Base-by-base conservation (phyloP, 2,797 vertebrate genomes). In the Merluccius polli region DNA sequence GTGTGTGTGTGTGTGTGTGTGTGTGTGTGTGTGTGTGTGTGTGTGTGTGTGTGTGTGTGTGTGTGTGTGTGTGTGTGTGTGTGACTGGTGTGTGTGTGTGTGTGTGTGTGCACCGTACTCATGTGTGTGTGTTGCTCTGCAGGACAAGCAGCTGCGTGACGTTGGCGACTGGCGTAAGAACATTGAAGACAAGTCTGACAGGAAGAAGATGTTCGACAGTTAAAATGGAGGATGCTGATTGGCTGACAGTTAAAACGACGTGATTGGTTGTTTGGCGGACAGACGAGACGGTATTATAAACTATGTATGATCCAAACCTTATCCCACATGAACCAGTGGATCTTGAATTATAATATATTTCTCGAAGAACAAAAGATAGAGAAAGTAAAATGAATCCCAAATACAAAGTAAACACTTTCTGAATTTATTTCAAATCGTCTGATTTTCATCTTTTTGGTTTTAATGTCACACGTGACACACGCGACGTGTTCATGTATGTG, bases 161-260 rank as follows among this genome's bases (percentile, higher is more conserved):
- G 95, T 96, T 0, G 95, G 95, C 1, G 96, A 97, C 91, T 97
- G 96, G 96, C 93, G 96, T 85, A 97, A 97, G 93, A 97, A 96
- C 87, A 95, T 97, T 13, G 96, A 97, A 80, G 96, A 96, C 90
- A 96, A 96, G 91, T 94, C 96, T 0, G 96, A 95, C 84, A 93
- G 96, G 71, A 97, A 97, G 94, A 96, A 96, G 93, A 96, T 97
- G 95, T 97, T 97, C 0, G 95, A 99, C 93, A 95, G 93, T 82
- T 91, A 92, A 69, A 78, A 30, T 77, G 72, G 48, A 52, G 0
- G 21, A 89, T 89, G 32, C 38, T 69, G 63, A 48, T 27, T 15
- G 41, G 38, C 27, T 63, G 52, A 63, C n/a, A 8, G 52, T 63
- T 63, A 63, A 63, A 27, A 63, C n/a, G 7, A 24, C n/a, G n/a